A percentile compares a stretch with the other conserved stretches of the same genome.
Conservation (phyloP, 2,113 vertebrate species). For the Malurus elegans region DNA sequence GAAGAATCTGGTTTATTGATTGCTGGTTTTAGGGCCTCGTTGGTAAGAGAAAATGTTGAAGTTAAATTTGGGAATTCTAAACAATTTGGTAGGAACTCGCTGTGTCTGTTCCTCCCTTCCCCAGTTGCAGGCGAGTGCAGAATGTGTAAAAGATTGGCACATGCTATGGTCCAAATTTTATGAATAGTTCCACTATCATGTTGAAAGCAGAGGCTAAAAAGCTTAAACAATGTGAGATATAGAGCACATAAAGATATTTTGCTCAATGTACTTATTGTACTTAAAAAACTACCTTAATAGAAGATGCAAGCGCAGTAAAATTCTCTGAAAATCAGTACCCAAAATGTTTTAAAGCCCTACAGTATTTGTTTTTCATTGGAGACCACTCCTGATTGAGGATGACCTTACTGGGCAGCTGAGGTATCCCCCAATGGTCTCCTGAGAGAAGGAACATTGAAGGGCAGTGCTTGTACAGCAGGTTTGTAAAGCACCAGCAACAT, state of each 20-base stretch:
- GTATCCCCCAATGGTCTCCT: background rate
- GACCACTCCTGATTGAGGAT: background rate
- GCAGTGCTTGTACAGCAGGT: background rate
- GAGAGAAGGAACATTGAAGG: background rate
- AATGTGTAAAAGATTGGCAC: background rate
- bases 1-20: background rate
- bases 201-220: background rate
- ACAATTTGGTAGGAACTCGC: background rate
- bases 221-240: background rate
- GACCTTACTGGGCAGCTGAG: background rate
- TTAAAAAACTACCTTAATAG: background rate
- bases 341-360: background rate
- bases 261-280: background rate
- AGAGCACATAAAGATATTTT: background rate
- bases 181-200: background rate
- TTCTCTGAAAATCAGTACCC: constrained; percentile 7
- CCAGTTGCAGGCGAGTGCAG: fast-evolving
- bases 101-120: fast-evolving
- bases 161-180: background rate
- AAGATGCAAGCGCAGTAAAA: background rate
- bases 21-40: background rate
- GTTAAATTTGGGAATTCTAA: background rate
- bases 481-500: background rate
- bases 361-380: background rate
- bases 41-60: background rate